Evolutionary conservation across 2,888 invertebrate genomes (phyloP).

Genomic region (Myathropa florea): DNA sequence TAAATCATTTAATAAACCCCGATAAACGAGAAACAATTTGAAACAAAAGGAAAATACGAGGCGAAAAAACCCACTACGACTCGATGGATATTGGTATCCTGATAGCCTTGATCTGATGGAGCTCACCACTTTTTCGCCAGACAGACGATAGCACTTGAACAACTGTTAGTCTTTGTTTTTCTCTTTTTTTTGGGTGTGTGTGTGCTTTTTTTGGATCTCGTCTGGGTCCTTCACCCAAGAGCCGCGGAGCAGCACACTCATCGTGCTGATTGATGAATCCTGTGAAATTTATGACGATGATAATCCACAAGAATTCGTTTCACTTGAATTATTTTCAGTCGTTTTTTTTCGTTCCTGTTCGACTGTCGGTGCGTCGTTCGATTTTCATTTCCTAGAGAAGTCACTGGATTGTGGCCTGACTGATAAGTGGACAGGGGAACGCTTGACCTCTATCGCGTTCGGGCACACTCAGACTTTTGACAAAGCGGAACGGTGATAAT

Average conservation of each 20-base stretch:
- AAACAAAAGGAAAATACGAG: neutral
- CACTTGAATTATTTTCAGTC: neutral
- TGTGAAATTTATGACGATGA: constrained; percentile 41
- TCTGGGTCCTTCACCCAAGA: constrained; percentile 4
- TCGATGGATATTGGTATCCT: constrained; percentile 23
- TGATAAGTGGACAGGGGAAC: no score
- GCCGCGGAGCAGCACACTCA: neutral
- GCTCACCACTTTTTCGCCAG: neutral
- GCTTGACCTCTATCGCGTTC: no score
- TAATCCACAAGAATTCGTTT: constrained; percentile 19
- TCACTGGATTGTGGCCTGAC: neutral
- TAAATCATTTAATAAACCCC: constrained; percentile 22
- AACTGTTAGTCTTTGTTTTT: neutral
- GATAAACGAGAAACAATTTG: constrained; percentile 1
- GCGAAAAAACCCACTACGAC: neutral
- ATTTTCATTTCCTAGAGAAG: neutral
- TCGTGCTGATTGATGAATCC: constrained; percentile 46
- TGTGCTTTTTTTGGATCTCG: neutral
- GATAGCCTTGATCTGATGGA: neutral
- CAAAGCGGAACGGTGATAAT: no score
- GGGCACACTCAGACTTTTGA: no score
- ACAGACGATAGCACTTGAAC: constrained; percentile 35
- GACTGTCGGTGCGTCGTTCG: neutral
- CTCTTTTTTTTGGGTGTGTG: neutral
- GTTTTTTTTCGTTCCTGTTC: neutral